Evolutionary conservation across 2,113 vertebrate species (phyloP).

Genomic region (Australoheros scitulus): DNA sequence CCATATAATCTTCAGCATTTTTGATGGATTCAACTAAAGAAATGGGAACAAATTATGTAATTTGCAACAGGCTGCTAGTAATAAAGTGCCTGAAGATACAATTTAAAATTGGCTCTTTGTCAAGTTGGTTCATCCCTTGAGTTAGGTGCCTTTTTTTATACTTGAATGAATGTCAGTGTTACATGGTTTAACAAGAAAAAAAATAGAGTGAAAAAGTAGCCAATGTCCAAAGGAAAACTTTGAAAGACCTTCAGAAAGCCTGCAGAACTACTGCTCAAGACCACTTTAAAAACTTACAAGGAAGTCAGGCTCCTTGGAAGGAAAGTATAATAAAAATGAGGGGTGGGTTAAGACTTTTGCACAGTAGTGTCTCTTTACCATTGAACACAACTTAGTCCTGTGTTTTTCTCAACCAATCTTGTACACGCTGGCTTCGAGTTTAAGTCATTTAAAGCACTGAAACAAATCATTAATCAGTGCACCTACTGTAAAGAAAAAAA

Average conservation of each 20-base stretch:
- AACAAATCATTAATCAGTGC: neutral
- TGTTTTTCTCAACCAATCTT: neutral
- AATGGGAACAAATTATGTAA: no score
- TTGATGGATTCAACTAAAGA: no score
- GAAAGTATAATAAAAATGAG: neutral
- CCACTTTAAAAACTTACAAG: neutral
- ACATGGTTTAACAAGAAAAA: no score
- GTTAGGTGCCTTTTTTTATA: no score
- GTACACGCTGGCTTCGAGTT: neutral
- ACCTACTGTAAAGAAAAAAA: neutral
- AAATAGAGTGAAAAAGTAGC: no score
- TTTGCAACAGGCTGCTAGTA: no score
- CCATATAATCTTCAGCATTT: no score
- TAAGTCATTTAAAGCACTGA: neutral
- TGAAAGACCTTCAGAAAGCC: neutral
- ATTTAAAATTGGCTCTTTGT: neutral
- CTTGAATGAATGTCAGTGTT: no score
- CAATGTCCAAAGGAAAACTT: neutral
- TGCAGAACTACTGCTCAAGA: neutral
- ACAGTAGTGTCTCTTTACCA: neutral
- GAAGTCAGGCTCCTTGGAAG: neutral
- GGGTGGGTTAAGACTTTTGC: neutral
- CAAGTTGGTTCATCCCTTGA: neutral
- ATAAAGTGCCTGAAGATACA: neutral
- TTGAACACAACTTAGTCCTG: neutral